Conservation (phyloP, 1,140 invertebrate species). For the Lucilia sericata region DNA sequence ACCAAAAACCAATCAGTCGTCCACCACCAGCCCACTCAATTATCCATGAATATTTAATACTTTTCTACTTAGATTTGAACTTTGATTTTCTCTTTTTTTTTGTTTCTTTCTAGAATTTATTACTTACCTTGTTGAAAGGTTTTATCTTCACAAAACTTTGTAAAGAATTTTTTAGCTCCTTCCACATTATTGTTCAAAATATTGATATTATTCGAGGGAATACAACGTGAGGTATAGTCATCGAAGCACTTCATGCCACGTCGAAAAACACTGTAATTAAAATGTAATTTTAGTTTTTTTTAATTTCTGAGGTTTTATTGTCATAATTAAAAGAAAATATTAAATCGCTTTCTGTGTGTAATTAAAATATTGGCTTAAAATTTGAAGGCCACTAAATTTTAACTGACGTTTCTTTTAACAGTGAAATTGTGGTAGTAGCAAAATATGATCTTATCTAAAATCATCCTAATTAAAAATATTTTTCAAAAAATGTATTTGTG, state of each 20-base stretch:
- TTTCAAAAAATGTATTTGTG: no score
- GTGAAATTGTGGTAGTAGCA: no score
- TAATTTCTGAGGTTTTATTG: no score
- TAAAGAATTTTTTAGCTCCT: constrained; percentile 61
- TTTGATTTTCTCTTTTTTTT: neutral
- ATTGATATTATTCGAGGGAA: constrained; percentile 56
- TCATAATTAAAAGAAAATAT: no score
- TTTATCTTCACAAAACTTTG: constrained; percentile 60
- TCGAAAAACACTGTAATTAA: constrained; percentile 60
- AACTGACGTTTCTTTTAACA: no score
- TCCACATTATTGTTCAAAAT: constrained; percentile 62
- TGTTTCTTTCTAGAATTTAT: neutral
- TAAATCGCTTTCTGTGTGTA: no score
- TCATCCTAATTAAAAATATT: no score
- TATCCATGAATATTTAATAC: neutral
- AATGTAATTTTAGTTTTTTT: neutral
- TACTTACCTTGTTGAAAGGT: constrained; percentile 63
- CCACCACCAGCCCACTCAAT: neutral
- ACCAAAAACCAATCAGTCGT: neutral
- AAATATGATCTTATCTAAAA: no score
- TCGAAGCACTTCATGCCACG: constrained; percentile 65
- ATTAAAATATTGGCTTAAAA: no score
- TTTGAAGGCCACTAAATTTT: no score
- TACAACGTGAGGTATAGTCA: constrained; percentile 58
- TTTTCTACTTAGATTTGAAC: neutral